Percentiles rank a stretch among this genome's conserved stretches.
Conservation (phyloP, 2,113 vertebrate genomes). For the Aspidoscelis tigris region DNA sequence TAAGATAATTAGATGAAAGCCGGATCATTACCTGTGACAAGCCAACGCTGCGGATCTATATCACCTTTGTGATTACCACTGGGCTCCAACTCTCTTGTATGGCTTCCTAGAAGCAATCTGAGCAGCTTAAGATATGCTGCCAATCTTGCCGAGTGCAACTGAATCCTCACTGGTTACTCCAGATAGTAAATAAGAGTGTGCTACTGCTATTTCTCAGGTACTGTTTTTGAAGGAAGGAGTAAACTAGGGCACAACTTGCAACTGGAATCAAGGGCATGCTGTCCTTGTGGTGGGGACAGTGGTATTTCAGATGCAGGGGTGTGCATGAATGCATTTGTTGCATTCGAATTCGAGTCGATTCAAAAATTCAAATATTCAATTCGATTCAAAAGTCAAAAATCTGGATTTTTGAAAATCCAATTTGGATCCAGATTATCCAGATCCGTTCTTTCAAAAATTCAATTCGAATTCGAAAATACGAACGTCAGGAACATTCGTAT, state of each 20-base stretch:
- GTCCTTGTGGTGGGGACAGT: background rate
- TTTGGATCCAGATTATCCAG: too few species aligned
- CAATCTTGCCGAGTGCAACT: constrained; percentile 30
- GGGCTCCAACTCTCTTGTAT: constrained; percentile 16
- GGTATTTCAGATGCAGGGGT: too few species aligned
- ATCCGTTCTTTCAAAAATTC: too few species aligned
- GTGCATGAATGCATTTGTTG: too few species aligned
- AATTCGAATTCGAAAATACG: too few species aligned
- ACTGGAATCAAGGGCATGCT: background rate
- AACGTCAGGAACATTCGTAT: too few species aligned
- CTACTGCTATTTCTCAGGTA: constrained; percentile 39
- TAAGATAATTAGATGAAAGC: constrained; percentile 57
- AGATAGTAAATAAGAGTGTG: constrained; percentile 43
- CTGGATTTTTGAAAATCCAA: too few species aligned
- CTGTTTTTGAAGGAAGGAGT: constrained; percentile 24
- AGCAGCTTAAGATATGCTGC: constrained; percentile 47
- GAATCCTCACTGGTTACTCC: constrained; percentile 34
- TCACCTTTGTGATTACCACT: constrained; percentile 17
- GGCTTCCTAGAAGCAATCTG: constrained; percentile 33
- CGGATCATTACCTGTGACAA: constrained; percentile 47
- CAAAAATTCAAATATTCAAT: too few species aligned
- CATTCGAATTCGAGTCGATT: too few species aligned
- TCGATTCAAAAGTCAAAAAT: too few species aligned
- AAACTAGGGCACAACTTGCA: constrained; percentile 15
- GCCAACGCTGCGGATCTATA: constrained; percentile 32